Evolutionary conservation across 2,797 vertebrate genomes (phyloP), one percentile per base, ranked within the genome.

Genomic region (Pagetopsis macropterus): DNA sequence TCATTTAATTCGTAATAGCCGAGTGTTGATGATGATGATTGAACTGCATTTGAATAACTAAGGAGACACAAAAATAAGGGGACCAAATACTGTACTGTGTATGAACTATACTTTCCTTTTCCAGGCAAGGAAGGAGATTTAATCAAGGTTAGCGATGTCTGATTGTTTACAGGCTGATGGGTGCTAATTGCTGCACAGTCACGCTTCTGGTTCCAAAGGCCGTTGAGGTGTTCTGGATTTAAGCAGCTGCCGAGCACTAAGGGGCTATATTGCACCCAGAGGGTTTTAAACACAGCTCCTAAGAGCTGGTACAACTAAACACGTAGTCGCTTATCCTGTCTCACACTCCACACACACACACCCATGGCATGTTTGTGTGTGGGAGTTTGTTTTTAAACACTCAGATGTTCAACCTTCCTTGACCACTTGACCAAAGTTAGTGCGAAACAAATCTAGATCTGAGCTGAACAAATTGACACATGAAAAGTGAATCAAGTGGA

Each of bases 151-250:
- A 54, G 49, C 43, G 37, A 6, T 71, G 70, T 59, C 60, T 56
- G 79, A 72, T 80, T 76, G 72, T 82, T 70, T 74, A 71, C 75
- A 73, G 75, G 55, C 66, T 79, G 72, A 83, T 75, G 72, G 71
- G 9, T 46, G 69, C 65, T 88, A 87, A 88, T 87, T 86, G 82
- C 82, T 72, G 65, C 63, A 48, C 14, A 68, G 81, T 71, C 76
- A 74, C 1, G n/a, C 72, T 27, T 70, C 69, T 79, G 72, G 57
- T 70, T 75, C 70, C 1, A 3, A 44, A 31, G 50, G 15, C 60
- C 3, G 3, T 43, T 23, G 9, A 31, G 65, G 63, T 16, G 33
- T 64, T 70, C 68, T 66, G 67, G 52, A 68, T 64, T 57, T 76
- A 70, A 55, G 60, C 17, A 16, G 19, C 65, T 65, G 57, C 49